Evolutionary conservation across 1,140 invertebrate species (phyloP).

Genomic region (Globodera ellingtonae): DNA sequence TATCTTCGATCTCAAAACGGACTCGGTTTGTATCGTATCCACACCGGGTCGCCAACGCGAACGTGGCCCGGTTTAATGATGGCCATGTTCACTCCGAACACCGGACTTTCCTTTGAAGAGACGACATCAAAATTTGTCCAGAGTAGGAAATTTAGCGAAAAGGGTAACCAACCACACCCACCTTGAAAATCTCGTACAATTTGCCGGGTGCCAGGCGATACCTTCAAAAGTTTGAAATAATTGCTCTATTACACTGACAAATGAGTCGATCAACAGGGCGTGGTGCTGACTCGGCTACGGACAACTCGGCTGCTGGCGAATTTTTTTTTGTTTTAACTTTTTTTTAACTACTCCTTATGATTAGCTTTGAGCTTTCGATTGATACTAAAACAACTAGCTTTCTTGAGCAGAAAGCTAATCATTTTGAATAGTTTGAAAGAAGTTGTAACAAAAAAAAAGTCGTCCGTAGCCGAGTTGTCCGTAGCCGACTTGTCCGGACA

Average conservation of each 20-base stretch:
- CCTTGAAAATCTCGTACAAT: slow-evolving; percentile 37
- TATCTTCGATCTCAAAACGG: slow-evolving; percentile 34
- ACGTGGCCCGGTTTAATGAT: slow-evolving; percentile 39
- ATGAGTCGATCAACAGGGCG: neutral
- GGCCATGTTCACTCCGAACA: slow-evolving; percentile 53
- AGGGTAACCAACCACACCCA: neutral
- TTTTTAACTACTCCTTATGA: too few relatives aligned
- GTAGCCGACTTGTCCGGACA: too few relatives aligned
- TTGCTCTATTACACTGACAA: neutral
- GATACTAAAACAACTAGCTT: too few relatives aligned
- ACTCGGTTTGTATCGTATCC: slow-evolving; percentile 48
- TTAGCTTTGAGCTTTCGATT: too few relatives aligned
- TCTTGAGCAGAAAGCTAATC: too few relatives aligned
- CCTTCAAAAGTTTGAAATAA: slow-evolving; percentile 14
- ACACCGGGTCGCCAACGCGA: slow-evolving; percentile 44
- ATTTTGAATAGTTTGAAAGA: too few relatives aligned
- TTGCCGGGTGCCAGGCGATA: slow-evolving; percentile 52
- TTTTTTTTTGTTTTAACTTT: too few relatives aligned
- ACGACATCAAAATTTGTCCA: neutral
- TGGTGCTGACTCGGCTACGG: too few relatives aligned
- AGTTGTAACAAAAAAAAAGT: too few relatives aligned
- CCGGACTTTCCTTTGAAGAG: slow-evolving; percentile 33
- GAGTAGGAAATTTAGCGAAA: neutral
- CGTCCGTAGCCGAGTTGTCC: too few relatives aligned
- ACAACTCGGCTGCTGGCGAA: too few relatives aligned